phyloP scores from a whole-genome alignment of 2,888 invertebrate species.

The Baccha elongata region DNA sequence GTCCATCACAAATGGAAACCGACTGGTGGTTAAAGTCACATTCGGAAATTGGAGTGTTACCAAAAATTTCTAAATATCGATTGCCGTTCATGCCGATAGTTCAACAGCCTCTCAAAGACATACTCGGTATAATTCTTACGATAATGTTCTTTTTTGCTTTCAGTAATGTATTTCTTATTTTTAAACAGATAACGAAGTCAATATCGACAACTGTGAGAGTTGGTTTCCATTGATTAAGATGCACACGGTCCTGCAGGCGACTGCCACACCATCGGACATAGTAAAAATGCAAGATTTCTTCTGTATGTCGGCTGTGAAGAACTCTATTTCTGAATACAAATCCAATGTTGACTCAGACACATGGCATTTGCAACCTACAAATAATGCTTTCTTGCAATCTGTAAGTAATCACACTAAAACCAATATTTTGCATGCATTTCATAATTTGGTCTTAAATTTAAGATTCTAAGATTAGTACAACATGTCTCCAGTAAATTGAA shows the following conservation, averaged over 20 bases:
- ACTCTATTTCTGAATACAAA: constrained; percentile 81
- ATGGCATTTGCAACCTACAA: constrained; percentile 81
- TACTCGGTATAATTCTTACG: constrained; percentile 76
- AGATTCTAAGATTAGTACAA: constrained; percentile 80
- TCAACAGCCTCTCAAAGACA: constrained; percentile 79
- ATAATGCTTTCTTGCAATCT: constrained; percentile 82
- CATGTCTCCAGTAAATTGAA: constrained; percentile 79
- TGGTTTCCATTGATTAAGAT: constrained; percentile 82
- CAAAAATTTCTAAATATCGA: constrained; percentile 82
- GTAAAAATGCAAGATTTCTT: constrained; percentile 80
- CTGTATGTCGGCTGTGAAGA: constrained; percentile 81
- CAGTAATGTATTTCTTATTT: background rate
- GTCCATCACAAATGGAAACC: constrained; percentile 80
- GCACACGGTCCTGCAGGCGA: constrained; percentile 78
- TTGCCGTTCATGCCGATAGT: constrained; percentile 81
- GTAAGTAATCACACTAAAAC: constrained; percentile 70
- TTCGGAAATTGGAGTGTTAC: constrained; percentile 79
- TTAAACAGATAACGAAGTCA: constrained; percentile 79
- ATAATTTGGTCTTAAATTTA: constrained; percentile 4
- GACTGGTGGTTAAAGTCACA: constrained; percentile 81
- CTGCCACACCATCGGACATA: constrained; percentile 76
- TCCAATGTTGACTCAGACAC: constrained; percentile 78
- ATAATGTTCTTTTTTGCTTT: background rate
- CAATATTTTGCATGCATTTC: background rate
- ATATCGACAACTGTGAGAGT: constrained; percentile 81